Conservation (phyloP, 1,140 invertebrate species). For the Ylistrum balloti region DNA sequence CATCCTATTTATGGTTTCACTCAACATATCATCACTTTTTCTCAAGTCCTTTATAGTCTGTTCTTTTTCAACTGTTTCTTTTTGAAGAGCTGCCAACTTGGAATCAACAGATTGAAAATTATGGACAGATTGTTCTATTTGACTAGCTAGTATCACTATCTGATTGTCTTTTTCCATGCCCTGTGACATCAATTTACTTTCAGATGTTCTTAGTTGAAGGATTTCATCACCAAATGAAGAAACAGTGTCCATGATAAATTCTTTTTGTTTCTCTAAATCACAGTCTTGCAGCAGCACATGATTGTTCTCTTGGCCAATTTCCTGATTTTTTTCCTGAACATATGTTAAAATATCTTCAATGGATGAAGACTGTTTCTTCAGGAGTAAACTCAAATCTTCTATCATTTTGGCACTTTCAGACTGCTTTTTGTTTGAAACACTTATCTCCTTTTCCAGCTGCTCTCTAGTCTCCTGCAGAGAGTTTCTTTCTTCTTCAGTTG, state of each 20-base stretch:
- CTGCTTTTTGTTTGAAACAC: background rate
- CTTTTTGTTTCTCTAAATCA: background rate
- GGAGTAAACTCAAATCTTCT: background rate
- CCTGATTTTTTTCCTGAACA: background rate
- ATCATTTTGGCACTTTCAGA: background rate
- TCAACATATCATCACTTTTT: background rate
- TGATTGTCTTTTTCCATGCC: slow-evolving; percentile 11
- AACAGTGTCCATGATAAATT: background rate
- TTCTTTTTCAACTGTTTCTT: background rate
- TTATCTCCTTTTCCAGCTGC: background rate
- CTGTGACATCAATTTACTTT: background rate
- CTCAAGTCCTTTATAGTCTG: background rate
- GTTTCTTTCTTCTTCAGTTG: background rate
- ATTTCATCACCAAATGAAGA: background rate
- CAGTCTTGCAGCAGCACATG: background rate
- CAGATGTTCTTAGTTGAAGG: background rate
- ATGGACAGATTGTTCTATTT: background rate
- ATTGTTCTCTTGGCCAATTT: background rate
- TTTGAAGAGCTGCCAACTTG: slow-evolving; percentile 16
- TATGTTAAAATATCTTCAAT: background rate
- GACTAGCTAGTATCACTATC: background rate
- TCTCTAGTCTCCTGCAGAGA: background rate
- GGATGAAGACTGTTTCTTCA: background rate
- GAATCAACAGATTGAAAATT: background rate
- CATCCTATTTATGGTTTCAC: background rate